Evolutionary conservation across 2,113 vertebrate genomes (phyloP), one percentile per base, ranked within the genome.

Genomic region (Salvator merianae): DNA sequence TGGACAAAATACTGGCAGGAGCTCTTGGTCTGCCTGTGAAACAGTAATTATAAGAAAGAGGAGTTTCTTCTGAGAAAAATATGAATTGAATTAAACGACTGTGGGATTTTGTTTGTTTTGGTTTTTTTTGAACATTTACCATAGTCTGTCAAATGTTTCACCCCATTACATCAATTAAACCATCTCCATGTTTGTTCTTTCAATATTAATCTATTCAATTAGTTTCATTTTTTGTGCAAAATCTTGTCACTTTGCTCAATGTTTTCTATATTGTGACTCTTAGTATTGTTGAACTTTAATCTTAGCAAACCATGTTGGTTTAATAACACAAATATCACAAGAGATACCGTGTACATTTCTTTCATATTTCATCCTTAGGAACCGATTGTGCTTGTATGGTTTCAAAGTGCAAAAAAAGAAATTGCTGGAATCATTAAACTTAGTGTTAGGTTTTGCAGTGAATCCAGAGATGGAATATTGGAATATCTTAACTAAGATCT

Each of bases 141-240:
- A 43, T 47, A 83, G 40, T 16, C 5, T 85, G 50, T 47, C 16
- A 77, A 70, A 84, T 77, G 78, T 65, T 84, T 47, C 70, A 82
- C 38, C 76, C 68, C 71, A 65, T 74, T 70, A 38, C 55, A 69
- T 81, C 74, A 77, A 43, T 81, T 86, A 65, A 40, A 34, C 63
- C 59, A 82, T 70, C 14, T 79, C 76, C 72, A 38, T 72, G 53
- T 63, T 62, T 68, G 43, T 83, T 81, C 72, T 78, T 53, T 81
- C 72, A 75, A 1, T 75, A 10, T 20, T 85, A 74, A 38, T 30
- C 38, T 85, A 43, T 79, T 88, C 24, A 88, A 34, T 62, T 0
- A 40, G 55, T 20, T 34, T 47, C 38, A 14, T 30, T 82, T 86
- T 53, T 66, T 80, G 40, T 26, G 55, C 76, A 36, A 47, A 43